Base-by-base conservation (phyloP, 2,888 invertebrate genomes). In the Melikaiella ostensackeni region DNA sequence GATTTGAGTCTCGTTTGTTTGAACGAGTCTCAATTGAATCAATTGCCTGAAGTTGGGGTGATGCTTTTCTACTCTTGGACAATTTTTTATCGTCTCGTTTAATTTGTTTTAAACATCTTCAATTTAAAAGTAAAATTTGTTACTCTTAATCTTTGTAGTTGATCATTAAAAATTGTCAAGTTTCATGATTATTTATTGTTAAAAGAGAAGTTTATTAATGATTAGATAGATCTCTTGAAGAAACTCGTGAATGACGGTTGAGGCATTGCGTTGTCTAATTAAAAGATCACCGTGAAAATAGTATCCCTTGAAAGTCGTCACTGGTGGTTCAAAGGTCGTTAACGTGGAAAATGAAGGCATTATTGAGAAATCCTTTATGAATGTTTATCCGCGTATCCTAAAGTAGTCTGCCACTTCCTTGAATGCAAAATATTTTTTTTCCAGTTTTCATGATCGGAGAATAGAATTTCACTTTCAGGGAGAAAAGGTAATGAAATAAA, bases 11-110 rank as follows among this genome's bases (percentile, higher is more conserved):
- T 66, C 42, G 19, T 13, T 50, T 42, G 46, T 66, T 66, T 19
- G 16, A 66, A 66, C 9, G n/a, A 50, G 50, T 50, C n/a, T 70
- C n/a, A 70, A 70, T 70, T 50, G 70, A 70, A 70, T 70, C 30
- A 70, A 70, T 70, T 50, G 30, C 27, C 42, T 70, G 46, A 50
- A 70, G 30, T 70, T 70, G 46, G 46, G 30, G 46, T 30, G 70
- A 50, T 27, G 50, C 70, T 70, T 70, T 70, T 50, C 70, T 50
- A 70, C 27, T n/a, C 46, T 30, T 16, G 27, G 27, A 30, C 30
- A 30, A 30, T 19, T 66, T n/a, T n/a, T 24, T 46, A 46, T 27
- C 6, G 24, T 21, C 8, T 70, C 13, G 24, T 21, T 21, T 70
- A 46, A 9, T 70, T 50, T 16, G 7, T 19, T 50, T 19, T 50